Base-by-base conservation (phyloP, 1,140 invertebrate genomes). In the Fopius arisanus region DNA sequence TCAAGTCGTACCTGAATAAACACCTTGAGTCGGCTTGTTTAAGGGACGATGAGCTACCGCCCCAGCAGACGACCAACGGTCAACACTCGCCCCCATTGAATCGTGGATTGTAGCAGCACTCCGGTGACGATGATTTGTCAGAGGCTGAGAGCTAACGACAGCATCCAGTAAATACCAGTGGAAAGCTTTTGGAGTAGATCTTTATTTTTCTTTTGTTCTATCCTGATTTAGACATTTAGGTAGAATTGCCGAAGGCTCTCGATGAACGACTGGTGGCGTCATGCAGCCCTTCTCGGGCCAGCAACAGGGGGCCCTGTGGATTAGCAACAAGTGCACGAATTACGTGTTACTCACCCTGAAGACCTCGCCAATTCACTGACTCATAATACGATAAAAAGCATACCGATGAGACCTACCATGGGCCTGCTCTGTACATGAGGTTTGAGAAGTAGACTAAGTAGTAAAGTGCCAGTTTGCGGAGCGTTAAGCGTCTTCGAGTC, bases 1-100 rank as follows among this genome's bases (percentile, higher is more conserved):
- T 99, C 74, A 99, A 99, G 89, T 98, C 97, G 76, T 99, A 99
- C 89, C 92, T 99, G 67, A 99, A 99, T 89, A 99, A 99, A 86
- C 98, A 99, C 87, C 91, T 98, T 79, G 98, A 99, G 88, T 98
- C 97, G 19, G 95, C 97, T 1, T 99, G 97, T 86, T 92, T 96
- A 77, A 89, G 78, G 28, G 84, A 86, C 19, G 81, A 78, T 74
- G 74, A 75, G 40, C 72, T n/a, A 26, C 54, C 28, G 12, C 21
- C 26, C 10, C 23, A 67, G 59, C 54, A 29, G 31, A 41, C 68
- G 28, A 54, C n/a, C 78, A 80, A 28, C 78, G 78, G 40, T 43
- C 75, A 40, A 72, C 72, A 78, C 12, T 79, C 78, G 28, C 72
- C 76, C 2, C 79, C 78, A 33, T 63, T 74, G 12, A 86, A 86